Percentiles rank a stretch among this genome's conserved stretches.
Conservation (phyloP, 1,140 invertebrate genomes). For the Thaumetopoea pityocampa region DNA sequence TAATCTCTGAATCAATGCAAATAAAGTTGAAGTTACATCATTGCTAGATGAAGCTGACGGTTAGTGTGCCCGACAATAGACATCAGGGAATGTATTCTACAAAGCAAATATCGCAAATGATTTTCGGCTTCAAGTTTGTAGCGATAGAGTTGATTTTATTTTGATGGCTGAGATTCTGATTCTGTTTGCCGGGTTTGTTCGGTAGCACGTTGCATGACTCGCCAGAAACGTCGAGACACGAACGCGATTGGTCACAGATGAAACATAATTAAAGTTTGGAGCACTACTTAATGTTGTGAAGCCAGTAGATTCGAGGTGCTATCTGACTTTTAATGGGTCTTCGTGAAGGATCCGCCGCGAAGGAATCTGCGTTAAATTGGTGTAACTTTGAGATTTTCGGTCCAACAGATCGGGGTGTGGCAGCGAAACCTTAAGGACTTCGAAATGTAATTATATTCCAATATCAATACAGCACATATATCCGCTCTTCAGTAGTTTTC, state of each 20-base stretch:
- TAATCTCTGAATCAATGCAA: constrained; percentile 37
- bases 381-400: constrained; percentile 19
- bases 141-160: constrained; percentile 36
- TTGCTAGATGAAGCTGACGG: constrained; percentile 32
- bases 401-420: constrained; percentile 7
- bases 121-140: constrained; percentile 37
- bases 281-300: constrained; percentile 71
- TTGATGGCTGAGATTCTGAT: constrained; percentile 9
- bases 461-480: too few relatives aligned
- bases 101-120: constrained; percentile 33
- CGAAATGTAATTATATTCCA: not conserved
- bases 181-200: constrained; percentile 26
- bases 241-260: constrained; percentile 72
- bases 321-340: constrained; percentile 72
- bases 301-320: constrained; percentile 69
- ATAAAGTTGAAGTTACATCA: constrained; percentile 63
- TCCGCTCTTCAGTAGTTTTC: too few relatives aligned
- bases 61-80: constrained; percentile 44
- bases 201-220: constrained; percentile 73
- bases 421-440: not conserved
- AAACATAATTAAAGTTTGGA: constrained; percentile 75
- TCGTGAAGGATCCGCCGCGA: constrained; percentile 64
- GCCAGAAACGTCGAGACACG: constrained; percentile 68
- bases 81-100: constrained; percentile 39
- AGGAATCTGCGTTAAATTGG: constrained; percentile 64